Evolutionary conservation across 2,113 vertebrate species (phyloP), one percentile per base, ranked within the genome.

Genomic region (Siniperca knerii): DNA sequence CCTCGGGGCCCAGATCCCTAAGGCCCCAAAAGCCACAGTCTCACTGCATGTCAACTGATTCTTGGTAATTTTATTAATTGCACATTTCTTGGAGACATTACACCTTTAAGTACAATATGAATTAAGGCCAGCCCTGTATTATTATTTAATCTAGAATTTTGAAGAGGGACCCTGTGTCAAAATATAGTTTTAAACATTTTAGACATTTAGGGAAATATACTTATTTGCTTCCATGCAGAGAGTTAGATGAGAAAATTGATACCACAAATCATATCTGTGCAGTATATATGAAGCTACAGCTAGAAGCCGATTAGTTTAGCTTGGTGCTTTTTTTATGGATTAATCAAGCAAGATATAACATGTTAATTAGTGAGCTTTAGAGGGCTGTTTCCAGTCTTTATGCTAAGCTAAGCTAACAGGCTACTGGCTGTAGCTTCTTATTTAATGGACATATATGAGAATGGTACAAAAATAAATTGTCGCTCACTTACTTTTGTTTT

Each of bases 41-140:
- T 74, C 18, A 13, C 40, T 52, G 61, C 60, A 48, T 20, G 60
- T 66, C 60, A 68, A 25, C 57, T 4, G 18, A 15, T n/a, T 68
- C 18, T 35, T 33, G 54, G 2, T 84, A 35, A 84, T 79, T 67
- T 40, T 23, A 48, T 60, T 67, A 50, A 74, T 67, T 73, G 42
- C 29, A 50, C 6, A 23, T 50, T 23, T 60, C 20, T 68, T 8
- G 4, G 16, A 68, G 72, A 61, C 69, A 12, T 21, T 54, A 44
- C 46, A 37, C 0, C 25, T 29, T 50, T 64, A 62, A 75, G n/a
- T 20, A 21, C 25, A 50, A 52, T 29, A 29, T 15, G 6, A 50
- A 50, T 18, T 44, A 29, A 21, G 20, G 40, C 20, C 46, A 11
- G 48, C 21, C 29, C 44, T 70, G n/a, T 6, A 72, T 57, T 18